Base-by-base conservation (phyloP, 2,797 vertebrate genomes). In the Acomys russatus region DNA sequence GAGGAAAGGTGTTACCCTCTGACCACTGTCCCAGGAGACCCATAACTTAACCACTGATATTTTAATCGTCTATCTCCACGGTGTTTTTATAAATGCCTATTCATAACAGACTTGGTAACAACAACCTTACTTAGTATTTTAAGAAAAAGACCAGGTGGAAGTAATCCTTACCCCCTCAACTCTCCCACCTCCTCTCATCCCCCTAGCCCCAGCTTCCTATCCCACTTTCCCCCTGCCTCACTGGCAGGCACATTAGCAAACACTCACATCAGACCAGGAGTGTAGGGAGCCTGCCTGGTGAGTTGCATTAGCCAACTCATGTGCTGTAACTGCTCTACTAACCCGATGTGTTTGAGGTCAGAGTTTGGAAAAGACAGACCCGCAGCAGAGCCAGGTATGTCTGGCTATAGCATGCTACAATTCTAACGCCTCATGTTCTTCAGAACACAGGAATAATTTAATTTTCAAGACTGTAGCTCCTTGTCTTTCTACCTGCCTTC, bases 11-110 rank as follows among this genome's bases (percentile, higher is more conserved):
- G 33, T 38, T 54, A 71, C 51, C 30, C 66, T 88, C 68, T 70
- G 66, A 92, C 66, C 56, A 86, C 88, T 77, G 35, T 93, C 80
- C 88, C 77, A 11, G 3, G 44, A 95, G 80, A 54, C 95, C 90
- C 56, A 3, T 86, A 78, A 59, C 78, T 78, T 90, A 78, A 88
- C 38, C 15, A 28, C 64, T 80, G 22, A 84, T 63, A 30, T 84
- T 96, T 70, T 86, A 83, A 82, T 90, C 38, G 85, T 23, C 6
- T 44, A 82, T 92, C 49, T 94, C 91, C 94, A 95, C 85, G 66
- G 59, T 79, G 38, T 92, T 56, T 70, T 44, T 73, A 51, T 73
- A 51, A 51, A 51, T 15, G 85, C 66, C 84, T 89, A 89, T 59
- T 94, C 35, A 70, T 54, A 90, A 20, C 64, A 68, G 59, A 59